Conservation (phyloP, 2,113 vertebrate genomes). For the Ictidomys tridecemlineatus region DNA sequence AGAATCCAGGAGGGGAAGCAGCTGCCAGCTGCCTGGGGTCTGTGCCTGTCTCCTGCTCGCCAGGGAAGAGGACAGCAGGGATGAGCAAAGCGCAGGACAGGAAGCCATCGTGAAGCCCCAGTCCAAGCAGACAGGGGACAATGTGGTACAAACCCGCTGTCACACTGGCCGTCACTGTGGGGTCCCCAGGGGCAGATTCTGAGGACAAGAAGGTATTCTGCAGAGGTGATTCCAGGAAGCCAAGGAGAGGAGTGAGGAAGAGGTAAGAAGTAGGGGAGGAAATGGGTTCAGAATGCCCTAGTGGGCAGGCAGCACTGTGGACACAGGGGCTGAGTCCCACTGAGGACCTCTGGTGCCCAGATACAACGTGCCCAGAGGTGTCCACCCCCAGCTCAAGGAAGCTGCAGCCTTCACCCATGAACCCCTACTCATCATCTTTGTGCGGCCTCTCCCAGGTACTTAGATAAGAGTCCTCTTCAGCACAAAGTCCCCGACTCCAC, state of each 20-base stretch:
- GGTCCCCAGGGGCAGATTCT: neutral
- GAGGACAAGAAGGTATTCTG: neutral
- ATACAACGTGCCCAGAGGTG: accelerated
- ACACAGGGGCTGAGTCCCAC: neutral
- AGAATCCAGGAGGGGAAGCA: neutral
- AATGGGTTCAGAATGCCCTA: accelerated
- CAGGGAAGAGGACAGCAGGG: too few species aligned
- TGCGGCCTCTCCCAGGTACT: too few species aligned
- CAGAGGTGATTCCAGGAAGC: neutral
- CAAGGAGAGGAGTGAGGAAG: neutral
- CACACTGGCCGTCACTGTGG: accelerated
- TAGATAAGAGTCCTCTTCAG: too few species aligned
- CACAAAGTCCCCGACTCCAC: neutral
- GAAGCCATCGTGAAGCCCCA: neutral
- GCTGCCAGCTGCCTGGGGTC: accelerated
- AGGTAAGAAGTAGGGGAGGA: accelerated
- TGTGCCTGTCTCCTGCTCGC: neutral
- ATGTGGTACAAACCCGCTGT: accelerated
- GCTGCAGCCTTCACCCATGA: accelerated
- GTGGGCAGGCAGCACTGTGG: too few species aligned
- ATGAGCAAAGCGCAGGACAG: accelerated
- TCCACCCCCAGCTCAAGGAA: accelerated
- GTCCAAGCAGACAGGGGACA: accelerated
- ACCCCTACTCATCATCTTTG: accelerated
- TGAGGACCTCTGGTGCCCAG: accelerated